These are phyloP conservation scores for Aurelia sp. DNA, from an alignment of 30 jellyfish, hydroid and myxozoan genomes.

Conservation along the genomic window DNA sequence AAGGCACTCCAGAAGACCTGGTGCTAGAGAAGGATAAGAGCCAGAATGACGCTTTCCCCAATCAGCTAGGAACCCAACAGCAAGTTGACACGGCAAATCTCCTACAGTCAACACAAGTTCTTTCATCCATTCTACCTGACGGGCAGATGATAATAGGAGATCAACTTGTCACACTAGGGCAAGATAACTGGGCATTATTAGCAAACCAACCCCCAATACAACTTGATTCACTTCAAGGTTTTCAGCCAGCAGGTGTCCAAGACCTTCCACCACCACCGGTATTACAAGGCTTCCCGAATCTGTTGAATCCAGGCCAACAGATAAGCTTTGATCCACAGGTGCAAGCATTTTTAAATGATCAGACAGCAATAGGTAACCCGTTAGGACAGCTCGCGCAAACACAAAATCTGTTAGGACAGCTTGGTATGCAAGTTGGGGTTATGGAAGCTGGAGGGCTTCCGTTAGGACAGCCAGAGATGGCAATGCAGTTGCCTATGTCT, in stretches of 20 bases:
- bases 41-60: neutral
- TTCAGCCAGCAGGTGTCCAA: neutral
- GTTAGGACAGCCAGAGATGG: constrained; percentile 26
- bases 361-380: constrained; percentile 13
- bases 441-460: constrained; percentile 6
- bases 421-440: constrained; percentile 9
- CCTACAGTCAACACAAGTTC: neutral
- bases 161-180: constrained; percentile 11
- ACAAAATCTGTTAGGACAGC: constrained; percentile 16
- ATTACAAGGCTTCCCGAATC: constrained; percentile 19
- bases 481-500: constrained; percentile 38
- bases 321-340: constrained; percentile 22
- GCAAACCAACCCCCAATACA: constrained; percentile 8
- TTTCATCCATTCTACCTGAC: neutral
- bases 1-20: constrained; percentile 80
- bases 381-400: constrained; percentile 21
- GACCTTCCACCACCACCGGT: constrained; percentile 50
- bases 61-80: constrained; percentile 1
- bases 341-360: constrained; percentile 37
- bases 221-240: constrained; percentile 1
- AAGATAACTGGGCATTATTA: constrained; percentile 18
- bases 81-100: neutral
- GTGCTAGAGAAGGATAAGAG: constrained; percentile 40
- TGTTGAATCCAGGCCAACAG: neutral
- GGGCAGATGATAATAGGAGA: constrained; percentile 17